phyloP scores from a whole-genome alignment of 2,113 vertebrate species.

The Saguinus midas region DNA sequence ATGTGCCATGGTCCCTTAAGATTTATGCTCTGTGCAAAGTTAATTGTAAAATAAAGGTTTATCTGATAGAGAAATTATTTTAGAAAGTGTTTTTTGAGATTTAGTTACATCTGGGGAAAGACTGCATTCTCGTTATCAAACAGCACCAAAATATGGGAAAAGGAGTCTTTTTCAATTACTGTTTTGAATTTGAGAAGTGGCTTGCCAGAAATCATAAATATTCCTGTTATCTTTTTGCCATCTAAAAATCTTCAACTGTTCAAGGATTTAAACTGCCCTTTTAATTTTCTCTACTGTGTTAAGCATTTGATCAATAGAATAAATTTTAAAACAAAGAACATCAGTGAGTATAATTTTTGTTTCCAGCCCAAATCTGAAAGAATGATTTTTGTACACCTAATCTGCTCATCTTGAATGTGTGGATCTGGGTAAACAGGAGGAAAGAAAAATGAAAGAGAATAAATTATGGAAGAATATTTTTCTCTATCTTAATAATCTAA shows the following conservation, averaged over 20 bases:
- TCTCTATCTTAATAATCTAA: conserved; percentile 5
- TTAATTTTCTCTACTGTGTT: conserved; percentile 64
- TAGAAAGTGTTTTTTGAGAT: conserved; percentile 58
- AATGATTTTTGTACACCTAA: not conserved
- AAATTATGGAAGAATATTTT: not conserved
- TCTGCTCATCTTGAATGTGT: not conserved
- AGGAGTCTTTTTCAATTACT: conserved; percentile 51
- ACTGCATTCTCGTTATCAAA: conserved; percentile 57
- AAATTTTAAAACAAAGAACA: conserved; percentile 33
- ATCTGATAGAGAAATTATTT: conserved; percentile 25
- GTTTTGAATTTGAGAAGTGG: conserved; percentile 57
- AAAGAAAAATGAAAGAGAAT: not conserved
- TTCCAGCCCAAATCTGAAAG: conserved; percentile 19
- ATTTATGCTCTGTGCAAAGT: not conserved
- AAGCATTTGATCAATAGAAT: conserved; percentile 38
- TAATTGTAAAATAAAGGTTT: not conserved
- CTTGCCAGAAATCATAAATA: conserved; percentile 74
- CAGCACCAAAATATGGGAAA: not conserved
- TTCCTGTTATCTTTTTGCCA: conserved; percentile 62
- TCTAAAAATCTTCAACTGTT: conserved; percentile 60
- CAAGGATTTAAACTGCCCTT: conserved; percentile 59
- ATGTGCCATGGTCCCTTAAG: not conserved
- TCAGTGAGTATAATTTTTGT: not conserved
- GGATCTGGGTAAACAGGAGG: not conserved
- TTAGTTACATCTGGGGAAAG: conserved; percentile 36